These are phyloP conservation scores for Dromas ardeola DNA, from an alignment of 2,113 vertebrate species.

Conservation along the genomic window DNA sequence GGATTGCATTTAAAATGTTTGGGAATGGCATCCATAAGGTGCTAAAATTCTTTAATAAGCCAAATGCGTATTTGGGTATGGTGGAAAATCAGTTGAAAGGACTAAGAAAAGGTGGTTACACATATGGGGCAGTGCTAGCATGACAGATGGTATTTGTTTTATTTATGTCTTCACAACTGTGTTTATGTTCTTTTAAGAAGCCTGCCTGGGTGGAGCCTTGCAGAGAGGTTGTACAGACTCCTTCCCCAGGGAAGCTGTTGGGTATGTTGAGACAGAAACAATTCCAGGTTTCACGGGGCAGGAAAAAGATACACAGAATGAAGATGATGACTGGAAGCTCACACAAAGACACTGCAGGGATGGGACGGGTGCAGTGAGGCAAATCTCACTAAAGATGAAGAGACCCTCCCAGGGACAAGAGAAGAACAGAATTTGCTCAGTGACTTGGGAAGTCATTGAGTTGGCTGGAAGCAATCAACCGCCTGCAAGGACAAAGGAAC, in stretches of 20 bases:
- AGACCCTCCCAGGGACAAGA: not conserved
- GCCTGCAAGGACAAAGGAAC: not conserved
- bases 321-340: not conserved
- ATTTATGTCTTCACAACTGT: slow-evolving; percentile 50
- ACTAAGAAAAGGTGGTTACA: slow-evolving; percentile 38
- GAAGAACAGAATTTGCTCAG: not conserved
- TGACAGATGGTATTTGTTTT: slow-evolving; percentile 63
- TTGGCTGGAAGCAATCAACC: not conserved
- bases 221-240: not conserved
- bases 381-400: not conserved
- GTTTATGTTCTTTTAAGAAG: slow-evolving; percentile 44
- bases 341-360: not conserved
- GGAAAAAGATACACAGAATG: not conserved
- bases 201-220: slow-evolving; percentile 13
- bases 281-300: not conserved
- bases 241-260: not conserved
- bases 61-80: slow-evolving; percentile 18
- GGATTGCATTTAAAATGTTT: not conserved
- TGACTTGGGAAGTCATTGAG: not conserved
- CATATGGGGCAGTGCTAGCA: slow-evolving; percentile 23
- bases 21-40: slow-evolving; percentile 19
- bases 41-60: slow-evolving; percentile 39
- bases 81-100: slow-evolving; percentile 11
- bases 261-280: not conserved
- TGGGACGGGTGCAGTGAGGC: not conserved